A percentile compares a stretch with the other conserved stretches of the same genome.
Conservation (phyloP, 2,797 vertebrate genomes). For the Cichlasoma orientale region DNA sequence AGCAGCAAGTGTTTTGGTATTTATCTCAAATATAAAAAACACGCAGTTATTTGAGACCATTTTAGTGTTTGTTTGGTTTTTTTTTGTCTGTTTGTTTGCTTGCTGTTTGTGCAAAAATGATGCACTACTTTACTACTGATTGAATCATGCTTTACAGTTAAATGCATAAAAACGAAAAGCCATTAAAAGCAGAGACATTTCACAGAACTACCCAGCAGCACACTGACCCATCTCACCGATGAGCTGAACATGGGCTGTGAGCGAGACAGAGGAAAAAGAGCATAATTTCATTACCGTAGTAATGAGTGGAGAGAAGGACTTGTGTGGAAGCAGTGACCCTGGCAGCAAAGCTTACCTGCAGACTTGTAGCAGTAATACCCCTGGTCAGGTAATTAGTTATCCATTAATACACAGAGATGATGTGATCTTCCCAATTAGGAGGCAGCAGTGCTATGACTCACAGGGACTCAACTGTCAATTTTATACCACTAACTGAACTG, state of each 20-base stretch:
- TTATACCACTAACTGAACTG: background rate
- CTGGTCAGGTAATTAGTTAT: constrained; percentile 81
- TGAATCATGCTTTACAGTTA: constrained; percentile 17
- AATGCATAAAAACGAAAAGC: constrained; percentile 8
- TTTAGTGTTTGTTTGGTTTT: background rate
- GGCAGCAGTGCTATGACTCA: constrained; percentile 58
- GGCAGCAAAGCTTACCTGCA: constrained; percentile 73
- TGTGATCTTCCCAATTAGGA: constrained; percentile 75
- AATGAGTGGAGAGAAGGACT: constrained; percentile 72
- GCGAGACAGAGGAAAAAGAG: constrained; percentile 17
- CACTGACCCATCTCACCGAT: constrained; percentile 39
- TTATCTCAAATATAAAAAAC: constrained; percentile 19
- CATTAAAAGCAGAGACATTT: constrained; percentile 38
- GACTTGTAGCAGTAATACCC: constrained; percentile 74
- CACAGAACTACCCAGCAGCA: constrained; percentile 34
- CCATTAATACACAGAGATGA: constrained; percentile 78
- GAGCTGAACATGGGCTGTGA: constrained; percentile 36
- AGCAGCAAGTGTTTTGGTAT: background rate
- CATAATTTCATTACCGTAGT: constrained; percentile 75
- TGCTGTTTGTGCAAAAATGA: background rate
- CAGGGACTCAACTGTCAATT: constrained; percentile 28
- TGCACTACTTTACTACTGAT: background rate
- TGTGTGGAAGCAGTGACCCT: constrained; percentile 67
- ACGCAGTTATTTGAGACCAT: background rate
- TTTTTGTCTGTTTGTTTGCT: background rate